phyloP scores from a whole-genome alignment of 2,797 vertebrate species.

The Lithobates sylvaticus region DNA sequence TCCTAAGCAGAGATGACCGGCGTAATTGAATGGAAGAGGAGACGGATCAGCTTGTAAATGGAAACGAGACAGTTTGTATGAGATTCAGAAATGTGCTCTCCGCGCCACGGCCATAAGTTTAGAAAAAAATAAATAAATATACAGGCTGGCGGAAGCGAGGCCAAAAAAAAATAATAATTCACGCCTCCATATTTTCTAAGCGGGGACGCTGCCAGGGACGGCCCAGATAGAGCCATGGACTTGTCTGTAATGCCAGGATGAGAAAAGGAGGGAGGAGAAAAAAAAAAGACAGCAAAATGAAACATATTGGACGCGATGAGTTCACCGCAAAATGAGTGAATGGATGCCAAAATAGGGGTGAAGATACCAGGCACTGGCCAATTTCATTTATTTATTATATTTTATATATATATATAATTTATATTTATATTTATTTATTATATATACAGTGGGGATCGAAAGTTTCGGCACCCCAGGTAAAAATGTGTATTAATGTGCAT shows the following conservation, averaged over 20 bases:
- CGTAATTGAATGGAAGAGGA: slow-evolving; percentile 4
- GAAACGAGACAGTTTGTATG: neutral
- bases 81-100: neutral
- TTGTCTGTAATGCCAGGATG: neutral
- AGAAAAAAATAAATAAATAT: neutral
- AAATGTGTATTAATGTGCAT: no score
- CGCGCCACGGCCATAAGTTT: slow-evolving; percentile 12
- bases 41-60: slow-evolving; percentile 18
- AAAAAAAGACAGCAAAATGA: slow-evolving; percentile 12
- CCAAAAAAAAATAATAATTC: slow-evolving; percentile 11
- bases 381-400: neutral
- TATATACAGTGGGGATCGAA: no score
- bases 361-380: neutral
- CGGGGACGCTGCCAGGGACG: neutral
- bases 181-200: slow-evolving; percentile 24
- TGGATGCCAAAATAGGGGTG: slow-evolving; percentile 4
- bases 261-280: slow-evolving; percentile 12
- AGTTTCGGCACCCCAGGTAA: no score
- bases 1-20: neutral
- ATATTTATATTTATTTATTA: no score
- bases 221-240: neutral
- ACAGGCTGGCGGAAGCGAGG: slow-evolving; percentile 23
- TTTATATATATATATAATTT: no score
- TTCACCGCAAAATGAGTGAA: slow-evolving; percentile 9
- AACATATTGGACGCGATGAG: slow-evolving; percentile 51